These are phyloP conservation scores for Diglossa brunneiventris DNA, from an alignment of 2,113 vertebrate genomes.

Conservation along the genomic window DNA sequence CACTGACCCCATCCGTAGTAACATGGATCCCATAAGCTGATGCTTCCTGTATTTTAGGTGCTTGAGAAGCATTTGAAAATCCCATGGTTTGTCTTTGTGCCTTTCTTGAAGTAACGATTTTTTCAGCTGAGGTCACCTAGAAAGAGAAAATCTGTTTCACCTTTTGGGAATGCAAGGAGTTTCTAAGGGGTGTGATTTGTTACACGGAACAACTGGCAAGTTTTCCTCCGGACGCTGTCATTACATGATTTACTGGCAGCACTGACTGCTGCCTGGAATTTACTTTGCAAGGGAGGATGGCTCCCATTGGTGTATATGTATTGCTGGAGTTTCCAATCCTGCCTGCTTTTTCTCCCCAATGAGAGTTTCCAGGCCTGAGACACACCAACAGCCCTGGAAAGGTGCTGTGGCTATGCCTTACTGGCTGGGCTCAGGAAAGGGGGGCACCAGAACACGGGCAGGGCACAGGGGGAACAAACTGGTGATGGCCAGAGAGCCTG, in stretches of 20 bases:
- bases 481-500: not conserved
- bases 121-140: not conserved
- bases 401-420: rapidly evolving
- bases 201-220: not conserved
- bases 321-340: not conserved
- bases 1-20: not conserved
- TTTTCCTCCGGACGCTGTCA: not conserved
- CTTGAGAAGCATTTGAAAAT: not conserved
- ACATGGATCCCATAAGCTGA: not conserved
- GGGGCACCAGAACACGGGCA: not conserved
- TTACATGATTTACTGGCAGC: not conserved
- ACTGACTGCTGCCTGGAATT: not conserved
- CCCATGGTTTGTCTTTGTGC: not conserved
- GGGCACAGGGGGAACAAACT: not conserved
- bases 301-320: not conserved
- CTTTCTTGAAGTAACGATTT: not conserved
- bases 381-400: not conserved
- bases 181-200: not conserved
- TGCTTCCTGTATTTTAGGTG: not conserved
- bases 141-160: not conserved
- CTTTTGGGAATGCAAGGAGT: not conserved
- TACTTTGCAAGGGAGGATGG: not conserved
- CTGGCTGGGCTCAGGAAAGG: not conserved
- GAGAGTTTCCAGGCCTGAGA: not conserved
- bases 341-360: not conserved